A percentile compares a stretch with the other conserved stretches of the same genome.
Conservation (phyloP, 2,888 invertebrate genomes). For the Danaus chrysippus region DNA sequence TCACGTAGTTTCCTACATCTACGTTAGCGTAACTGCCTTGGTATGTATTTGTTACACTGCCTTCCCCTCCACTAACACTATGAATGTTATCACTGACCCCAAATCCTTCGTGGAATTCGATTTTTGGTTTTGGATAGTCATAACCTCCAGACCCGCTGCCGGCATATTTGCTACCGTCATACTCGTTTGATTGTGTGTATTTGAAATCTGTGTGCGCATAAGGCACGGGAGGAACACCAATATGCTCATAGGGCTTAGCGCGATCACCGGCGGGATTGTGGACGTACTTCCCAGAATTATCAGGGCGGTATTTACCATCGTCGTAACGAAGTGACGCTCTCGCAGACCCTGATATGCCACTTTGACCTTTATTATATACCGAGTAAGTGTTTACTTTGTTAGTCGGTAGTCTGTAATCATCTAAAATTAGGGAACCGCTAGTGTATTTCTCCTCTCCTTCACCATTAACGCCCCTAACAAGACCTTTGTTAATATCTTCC, state of each 20-base stretch:
- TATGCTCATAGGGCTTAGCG: slow-evolving; percentile 65
- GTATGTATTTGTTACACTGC: slow-evolving; percentile 26
- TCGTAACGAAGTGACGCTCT: slow-evolving; percentile 14
- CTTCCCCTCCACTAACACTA: slow-evolving; percentile 43
- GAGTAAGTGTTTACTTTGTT: slow-evolving; percentile 19
- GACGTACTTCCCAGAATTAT: slow-evolving; percentile 67
- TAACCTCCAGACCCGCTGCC: slow-evolving; percentile 30
- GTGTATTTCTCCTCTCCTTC: slow-evolving; percentile 53
- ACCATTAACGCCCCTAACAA: slow-evolving; percentile 58
- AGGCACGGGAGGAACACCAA: slow-evolving; percentile 55
- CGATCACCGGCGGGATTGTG: slow-evolving; percentile 71
- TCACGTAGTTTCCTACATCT: slow-evolving; percentile 56
- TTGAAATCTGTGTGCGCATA: slow-evolving; percentile 55
- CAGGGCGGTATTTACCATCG: slow-evolving; percentile 36
- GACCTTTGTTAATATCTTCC: slow-evolving; percentile 44
- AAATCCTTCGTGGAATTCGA: slow-evolving; percentile 35
- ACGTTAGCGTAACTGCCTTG: slow-evolving; percentile 51
- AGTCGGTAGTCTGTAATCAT: slow-evolving; percentile 55
- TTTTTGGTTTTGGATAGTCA: slow-evolving; percentile 36
- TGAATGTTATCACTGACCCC: slow-evolving; percentile 40
- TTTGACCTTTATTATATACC: slow-evolving; percentile 14
- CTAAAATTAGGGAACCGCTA: slow-evolving; percentile 66
- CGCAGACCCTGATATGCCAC: background rate
- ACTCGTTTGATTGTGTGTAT: slow-evolving; percentile 47
- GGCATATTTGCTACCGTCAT: slow-evolving; percentile 42